phyloP scores from a whole-genome alignment of 2,113 vertebrate genomes.

The Actenoides hombroni region DNA sequence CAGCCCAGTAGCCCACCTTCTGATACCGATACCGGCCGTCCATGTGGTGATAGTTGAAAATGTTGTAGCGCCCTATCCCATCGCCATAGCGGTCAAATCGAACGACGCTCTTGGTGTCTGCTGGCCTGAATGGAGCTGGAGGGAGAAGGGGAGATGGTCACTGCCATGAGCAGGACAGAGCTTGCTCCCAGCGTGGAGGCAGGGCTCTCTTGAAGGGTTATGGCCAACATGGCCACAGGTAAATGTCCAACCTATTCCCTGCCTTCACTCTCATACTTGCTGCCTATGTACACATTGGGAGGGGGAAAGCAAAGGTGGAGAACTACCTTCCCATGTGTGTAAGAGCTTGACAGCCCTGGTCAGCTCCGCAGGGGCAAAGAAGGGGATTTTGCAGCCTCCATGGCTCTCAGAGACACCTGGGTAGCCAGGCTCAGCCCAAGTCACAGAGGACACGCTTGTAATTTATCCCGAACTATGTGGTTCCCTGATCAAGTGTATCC shows the following conservation, averaged over 20 bases:
- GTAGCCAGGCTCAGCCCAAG: background rate
- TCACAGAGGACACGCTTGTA: background rate
- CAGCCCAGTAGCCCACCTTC: slow-evolving; percentile 97
- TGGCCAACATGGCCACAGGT: background rate
- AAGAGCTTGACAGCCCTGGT: background rate
- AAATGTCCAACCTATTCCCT: background rate
- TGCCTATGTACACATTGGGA: background rate
- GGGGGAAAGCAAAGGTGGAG: background rate
- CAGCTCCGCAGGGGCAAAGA: background rate
- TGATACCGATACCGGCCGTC: slow-evolving; percentile 85
- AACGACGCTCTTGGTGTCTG: slow-evolving; percentile 84
- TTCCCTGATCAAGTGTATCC: background rate
- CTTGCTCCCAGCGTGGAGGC: background rate
- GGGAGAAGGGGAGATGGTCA: background rate
- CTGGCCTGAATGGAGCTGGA: slow-evolving; percentile 90
- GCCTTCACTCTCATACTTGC: background rate
- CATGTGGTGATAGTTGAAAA: slow-evolving; percentile 89
- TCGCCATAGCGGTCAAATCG: slow-evolving; percentile 91
- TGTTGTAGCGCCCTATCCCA: slow-evolving; percentile 96
- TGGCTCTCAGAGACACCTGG: background rate
- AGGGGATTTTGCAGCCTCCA: background rate
- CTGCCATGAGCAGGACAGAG: background rate
- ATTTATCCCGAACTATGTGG: background rate
- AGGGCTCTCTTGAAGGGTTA: background rate
- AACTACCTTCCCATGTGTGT: background rate